These are phyloP conservation scores for Microtus oregoni DNA, from an alignment of 2,113 vertebrate genomes.

Conservation along the genomic window DNA sequence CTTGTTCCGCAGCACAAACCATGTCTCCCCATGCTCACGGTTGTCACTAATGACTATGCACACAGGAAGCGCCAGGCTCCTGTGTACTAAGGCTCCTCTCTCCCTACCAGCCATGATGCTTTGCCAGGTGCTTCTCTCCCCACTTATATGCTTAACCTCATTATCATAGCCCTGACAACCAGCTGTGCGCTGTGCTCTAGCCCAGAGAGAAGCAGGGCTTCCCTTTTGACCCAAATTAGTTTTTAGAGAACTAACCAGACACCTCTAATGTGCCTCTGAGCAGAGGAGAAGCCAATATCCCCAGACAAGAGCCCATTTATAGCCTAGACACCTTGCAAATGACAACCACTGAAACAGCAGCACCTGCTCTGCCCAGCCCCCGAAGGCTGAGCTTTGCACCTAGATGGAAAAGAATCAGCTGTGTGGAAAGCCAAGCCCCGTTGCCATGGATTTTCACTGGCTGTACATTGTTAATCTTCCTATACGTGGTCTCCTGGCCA, in stretches of 20 bases:
- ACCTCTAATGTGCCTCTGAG: constrained; percentile 36
- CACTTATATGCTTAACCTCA: constrained; percentile 54
- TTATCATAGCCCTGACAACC: constrained; percentile 42
- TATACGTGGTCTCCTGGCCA: not conserved
- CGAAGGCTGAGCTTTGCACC: constrained; percentile 47
- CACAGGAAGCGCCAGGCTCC: constrained; percentile 38
- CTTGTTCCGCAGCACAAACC: not conserved
- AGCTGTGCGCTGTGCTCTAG: not conserved
- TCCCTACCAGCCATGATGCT: constrained; percentile 24
- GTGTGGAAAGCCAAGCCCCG: not conserved
- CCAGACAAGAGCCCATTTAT: not conserved
- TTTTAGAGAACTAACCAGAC: constrained; percentile 45
- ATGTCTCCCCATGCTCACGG: not conserved
- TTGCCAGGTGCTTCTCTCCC: constrained; percentile 49
- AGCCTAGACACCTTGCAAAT: constrained; percentile 20
- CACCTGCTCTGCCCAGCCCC: constrained; percentile 29
- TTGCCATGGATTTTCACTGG: constrained; percentile 36
- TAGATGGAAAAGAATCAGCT: constrained; percentile 29
- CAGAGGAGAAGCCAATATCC: not conserved
- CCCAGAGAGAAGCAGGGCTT: constrained; percentile 1
- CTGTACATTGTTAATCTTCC: not conserved
- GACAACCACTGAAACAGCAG: constrained; percentile 48
- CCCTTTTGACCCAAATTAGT: constrained; percentile 51
- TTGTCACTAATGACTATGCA: constrained; percentile 55
- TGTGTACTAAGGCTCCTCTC: constrained; percentile 48